Evolutionary conservation across 2,113 vertebrate genomes (phyloP), one percentile per base, ranked within the genome.

Genomic region (Loxodonta africana): DNA sequence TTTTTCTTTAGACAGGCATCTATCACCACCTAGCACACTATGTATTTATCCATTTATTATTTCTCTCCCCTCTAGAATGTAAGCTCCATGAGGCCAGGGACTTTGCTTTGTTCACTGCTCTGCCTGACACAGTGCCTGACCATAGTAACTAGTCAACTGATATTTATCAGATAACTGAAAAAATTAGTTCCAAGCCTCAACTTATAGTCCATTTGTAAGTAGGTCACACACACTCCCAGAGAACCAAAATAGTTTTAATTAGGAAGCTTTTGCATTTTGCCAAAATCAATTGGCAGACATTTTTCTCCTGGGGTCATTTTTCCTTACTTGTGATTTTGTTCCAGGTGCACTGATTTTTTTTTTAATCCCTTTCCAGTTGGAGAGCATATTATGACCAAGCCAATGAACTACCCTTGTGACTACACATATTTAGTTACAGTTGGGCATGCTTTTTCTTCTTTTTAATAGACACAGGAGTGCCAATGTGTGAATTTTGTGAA

Each of bases 251-350:
- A 89, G 21, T 95, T 97, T 96, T 94, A 97, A 92, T 92, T 87
- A 95, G 86, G 63, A 94, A 95, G 62, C 20, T 83, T 63, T 94
- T 88, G 41, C 44, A 88, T 94, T 96, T 94, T 98, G 95, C 96
- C 89, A 97, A 97, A 93, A 33, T 93, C 87, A 96, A 53, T 94
- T 97, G 95, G 91, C 96, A 97, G 96, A 81, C 67, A 41, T 78
- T 77, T 89, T 67, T 83, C 28, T 76, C 87, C 81, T 67, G 30
- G n/a, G 84, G 87, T 92, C 71, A 95, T 94, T 81, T 33, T 97
- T 87, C 11, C 33, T 94, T 80, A 90, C 48, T 88, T 91, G 41
- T 80, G 88, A 94, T 91, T 97, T 96, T 95, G 74, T 21, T 82
- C 30, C 88, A 95, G 76, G 17, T 81, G 62, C 6, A 76, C 9